These are phyloP conservation scores for Amphiprion clarkii DNA, from an alignment of 2,797 vertebrate species.

Conservation along the genomic window DNA sequence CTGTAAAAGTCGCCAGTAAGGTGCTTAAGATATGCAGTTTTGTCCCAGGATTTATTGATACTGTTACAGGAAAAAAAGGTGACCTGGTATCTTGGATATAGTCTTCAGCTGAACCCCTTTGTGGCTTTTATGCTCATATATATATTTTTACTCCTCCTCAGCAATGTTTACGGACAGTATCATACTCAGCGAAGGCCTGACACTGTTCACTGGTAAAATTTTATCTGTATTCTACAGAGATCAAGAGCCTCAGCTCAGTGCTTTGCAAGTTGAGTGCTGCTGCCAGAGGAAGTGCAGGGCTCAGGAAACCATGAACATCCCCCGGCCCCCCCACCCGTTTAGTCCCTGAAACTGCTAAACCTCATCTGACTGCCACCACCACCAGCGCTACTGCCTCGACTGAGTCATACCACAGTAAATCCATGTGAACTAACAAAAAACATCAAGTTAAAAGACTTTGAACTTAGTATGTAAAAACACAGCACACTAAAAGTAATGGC, in stretches of 20 bases:
- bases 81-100: constrained; percentile 80
- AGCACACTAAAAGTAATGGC: constrained; percentile 61
- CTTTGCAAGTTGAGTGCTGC: constrained; percentile 71
- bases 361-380: constrained; percentile 52
- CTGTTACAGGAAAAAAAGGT: constrained; percentile 76
- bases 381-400: constrained; percentile 29
- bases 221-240: constrained; percentile 82
- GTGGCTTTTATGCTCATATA: constrained; percentile 70
- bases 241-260: constrained; percentile 73
- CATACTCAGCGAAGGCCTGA: constrained; percentile 61
- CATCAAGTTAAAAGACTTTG: constrained; percentile 71
- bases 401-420: constrained; percentile 67
- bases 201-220: constrained; percentile 73
- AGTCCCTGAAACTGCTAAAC: constrained; percentile 67
- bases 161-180: constrained; percentile 79
- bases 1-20: constrained; percentile 85
- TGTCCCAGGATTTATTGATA: constrained; percentile 84
- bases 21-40: constrained; percentile 86
- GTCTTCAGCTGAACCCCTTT: constrained; percentile 68
- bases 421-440: constrained; percentile 53
- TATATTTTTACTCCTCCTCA: constrained; percentile 77
- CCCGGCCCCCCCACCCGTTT: constrained; percentile 50
- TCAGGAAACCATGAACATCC: constrained; percentile 77
- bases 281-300: constrained; percentile 76
- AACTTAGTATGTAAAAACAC: constrained; percentile 73